A percentile compares a stretch with the other conserved stretches of the same genome.
Evolutionary conservation across 2,113 vertebrate genomes (phyloP).

Genomic region (Dipodomys spectabilis): DNA sequence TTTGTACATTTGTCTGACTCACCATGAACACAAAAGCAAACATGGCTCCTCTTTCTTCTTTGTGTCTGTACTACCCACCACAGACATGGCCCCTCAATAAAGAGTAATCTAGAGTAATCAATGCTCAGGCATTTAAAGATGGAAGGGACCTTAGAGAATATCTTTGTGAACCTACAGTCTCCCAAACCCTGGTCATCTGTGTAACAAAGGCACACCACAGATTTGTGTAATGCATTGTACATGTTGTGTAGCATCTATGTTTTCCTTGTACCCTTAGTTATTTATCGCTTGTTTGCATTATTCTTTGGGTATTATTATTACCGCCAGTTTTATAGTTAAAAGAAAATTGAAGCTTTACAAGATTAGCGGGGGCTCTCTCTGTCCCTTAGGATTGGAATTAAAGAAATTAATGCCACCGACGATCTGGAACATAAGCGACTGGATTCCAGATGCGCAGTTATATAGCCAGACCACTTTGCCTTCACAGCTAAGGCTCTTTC

Average conservation of each 20-base stretch:
- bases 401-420: not conserved
- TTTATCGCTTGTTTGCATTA: not conserved
- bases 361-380: not conserved
- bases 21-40: not conserved
- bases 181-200: not conserved
- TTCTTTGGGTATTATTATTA: not conserved
- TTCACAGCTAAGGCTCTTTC: not conserved
- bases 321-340: not conserved
- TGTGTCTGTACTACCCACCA: not conserved
- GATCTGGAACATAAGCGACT: not conserved
- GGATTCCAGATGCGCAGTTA: not conserved
- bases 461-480: not conserved
- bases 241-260: not conserved
- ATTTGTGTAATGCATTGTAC: not conserved
- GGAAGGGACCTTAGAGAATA: not conserved
- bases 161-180: not conserved
- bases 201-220: too few relatives aligned
- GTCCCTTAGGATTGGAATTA: not conserved
- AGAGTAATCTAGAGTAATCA: not conserved
- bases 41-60: not conserved
- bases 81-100: not conserved
- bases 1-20: not conserved
- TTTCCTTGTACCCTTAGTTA: not conserved
- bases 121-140: not conserved
- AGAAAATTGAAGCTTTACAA: not conserved